Percentiles rank a stretch among this genome's conserved stretches.
Evolutionary conservation across 2,888 invertebrate genomes (phyloP).

Genomic region (Colostygia pectinataria): DNA sequence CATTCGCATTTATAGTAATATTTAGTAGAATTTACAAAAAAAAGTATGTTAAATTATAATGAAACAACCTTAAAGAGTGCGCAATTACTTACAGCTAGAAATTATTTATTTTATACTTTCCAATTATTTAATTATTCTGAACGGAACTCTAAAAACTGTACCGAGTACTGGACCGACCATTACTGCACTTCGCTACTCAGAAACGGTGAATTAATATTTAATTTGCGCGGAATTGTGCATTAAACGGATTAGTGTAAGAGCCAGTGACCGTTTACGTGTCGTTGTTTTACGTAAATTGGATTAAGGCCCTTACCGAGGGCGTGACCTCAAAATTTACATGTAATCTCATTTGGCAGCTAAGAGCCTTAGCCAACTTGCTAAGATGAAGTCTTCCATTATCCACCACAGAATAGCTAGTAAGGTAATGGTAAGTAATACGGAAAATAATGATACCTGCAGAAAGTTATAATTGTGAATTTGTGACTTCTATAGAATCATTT

Average conservation of each 20-base stretch:
- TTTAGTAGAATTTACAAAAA: too few relatives aligned
- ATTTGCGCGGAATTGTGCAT: constrained; percentile 18
- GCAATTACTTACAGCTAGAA: too few relatives aligned
- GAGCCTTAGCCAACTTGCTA: constrained; percentile 13
- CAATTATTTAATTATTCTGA: neutral
- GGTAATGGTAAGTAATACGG: too few relatives aligned
- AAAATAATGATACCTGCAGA: too few relatives aligned
- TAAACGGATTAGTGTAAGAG: constrained; percentile 18
- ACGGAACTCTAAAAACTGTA: constrained; percentile 20
- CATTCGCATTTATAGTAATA: too few relatives aligned
- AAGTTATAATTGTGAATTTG: too few relatives aligned
- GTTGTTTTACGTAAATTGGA: constrained; percentile 22
- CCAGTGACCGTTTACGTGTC: constrained; percentile 14
- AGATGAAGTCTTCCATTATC: neutral
- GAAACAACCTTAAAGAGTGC: too few relatives aligned
- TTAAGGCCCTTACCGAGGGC: constrained; percentile 7
- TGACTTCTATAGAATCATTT: too few relatives aligned
- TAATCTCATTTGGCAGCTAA: constrained; percentile 20
- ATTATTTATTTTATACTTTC: too few relatives aligned
- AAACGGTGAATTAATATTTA: constrained; percentile 27
- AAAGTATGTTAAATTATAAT: too few relatives aligned
- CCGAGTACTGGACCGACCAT: constrained; percentile 12
- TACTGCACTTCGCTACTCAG: constrained; percentile 20
- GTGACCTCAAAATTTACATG: constrained; percentile 12
- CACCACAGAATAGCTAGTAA: too few relatives aligned